phyloP scores from a whole-genome alignment of 2,797 vertebrate species.

The Mallotus villosus region DNA sequence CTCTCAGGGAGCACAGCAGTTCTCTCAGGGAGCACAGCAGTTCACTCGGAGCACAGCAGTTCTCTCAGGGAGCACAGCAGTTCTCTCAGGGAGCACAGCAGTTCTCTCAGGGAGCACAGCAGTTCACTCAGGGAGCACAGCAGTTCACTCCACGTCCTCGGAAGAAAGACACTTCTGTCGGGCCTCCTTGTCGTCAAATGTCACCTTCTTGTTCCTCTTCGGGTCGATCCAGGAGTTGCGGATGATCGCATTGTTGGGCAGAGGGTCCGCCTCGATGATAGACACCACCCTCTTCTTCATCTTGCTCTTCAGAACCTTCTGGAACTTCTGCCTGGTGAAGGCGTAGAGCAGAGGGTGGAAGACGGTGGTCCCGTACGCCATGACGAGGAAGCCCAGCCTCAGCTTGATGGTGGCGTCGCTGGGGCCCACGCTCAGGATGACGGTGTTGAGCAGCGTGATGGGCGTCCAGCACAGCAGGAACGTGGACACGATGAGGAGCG shows the following conservation, averaged over 20 bases:
- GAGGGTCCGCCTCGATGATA: slow-evolving; percentile 91
- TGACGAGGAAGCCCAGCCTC: slow-evolving; percentile 95
- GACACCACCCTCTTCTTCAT: slow-evolving; percentile 98
- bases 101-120: slow-evolving; percentile 43
- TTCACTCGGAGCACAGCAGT: too few species aligned
- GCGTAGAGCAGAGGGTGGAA: slow-evolving; percentile 97
- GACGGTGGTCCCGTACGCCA: slow-evolving; percentile 98
- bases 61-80: neutral
- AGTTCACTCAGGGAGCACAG: slow-evolving; percentile 18
- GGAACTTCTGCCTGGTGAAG: slow-evolving; percentile 98
- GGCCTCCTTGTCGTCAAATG: slow-evolving; percentile 87
- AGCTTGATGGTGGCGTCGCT: slow-evolving; percentile 94
- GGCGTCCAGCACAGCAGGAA: slow-evolving; percentile 99
- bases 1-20: too few species aligned
- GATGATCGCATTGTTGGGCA: slow-evolving; percentile 91
- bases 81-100: slow-evolving; percentile 39
- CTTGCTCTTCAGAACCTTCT: slow-evolving; percentile 96
- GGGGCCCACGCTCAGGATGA: slow-evolving; percentile 93
- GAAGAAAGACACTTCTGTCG: slow-evolving; percentile 88
- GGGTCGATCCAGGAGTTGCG: slow-evolving; percentile 97
- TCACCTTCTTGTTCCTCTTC: slow-evolving; percentile 92
- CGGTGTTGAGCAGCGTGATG: slow-evolving; percentile 94
- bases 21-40: neutral
- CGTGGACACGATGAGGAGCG: slow-evolving; percentile 95
- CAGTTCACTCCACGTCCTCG: slow-evolving; percentile 61